Evolutionary conservation across 2,797 vertebrate species (phyloP), one percentile per base, ranked within the genome.

Genomic region (Micrastur ruficollis): DNA sequence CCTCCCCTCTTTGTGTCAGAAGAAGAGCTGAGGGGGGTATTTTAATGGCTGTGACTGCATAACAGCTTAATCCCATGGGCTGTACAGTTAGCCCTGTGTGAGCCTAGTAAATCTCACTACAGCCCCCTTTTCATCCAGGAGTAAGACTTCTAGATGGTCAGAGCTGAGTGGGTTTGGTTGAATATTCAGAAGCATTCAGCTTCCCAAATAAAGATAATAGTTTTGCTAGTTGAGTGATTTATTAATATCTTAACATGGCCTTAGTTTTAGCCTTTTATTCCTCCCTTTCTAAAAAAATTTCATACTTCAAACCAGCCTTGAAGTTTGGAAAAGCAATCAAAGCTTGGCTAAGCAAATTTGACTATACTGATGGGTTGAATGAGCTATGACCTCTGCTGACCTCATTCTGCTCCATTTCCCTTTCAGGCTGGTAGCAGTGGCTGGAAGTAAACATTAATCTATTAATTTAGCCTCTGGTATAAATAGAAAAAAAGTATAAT

Each of bases 181-280:
- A 81, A 89, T 82, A 95, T 90, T 85, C 83, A 89, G 71, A 55
- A 93, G 49, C 78, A 61, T 89, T 95, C 95, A 47, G 29, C 90
- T 92, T 82, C 78, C 83, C 72, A 97, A 94, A 96, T 92, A 92
- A 85, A 92, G 86, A 75, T 84, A 90, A 85, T 47, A 52, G 65
- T 90, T 90, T 67, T 82, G 46, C 52, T 89, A 46, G 84, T 74
- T 68, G 74, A 87, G 65, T 71, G 88, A 79, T 80, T 76, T 91
- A 71, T 82, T 93, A 82, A 47, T 90, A 87, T 58, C 74, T 89
- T 95, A 92, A 71, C 42, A 8, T 16, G 34, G 55, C 56, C 78
- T 70, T 55, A 53, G 36, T 80, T 94, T 93, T 82, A 95, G 61
- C 63, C 65, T 85, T 86, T 61, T 89, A n/a, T 95, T 86, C 23